Evolutionary conservation across 1,140 invertebrate species (phyloP).

Genomic region (Tribolium madens): DNA sequence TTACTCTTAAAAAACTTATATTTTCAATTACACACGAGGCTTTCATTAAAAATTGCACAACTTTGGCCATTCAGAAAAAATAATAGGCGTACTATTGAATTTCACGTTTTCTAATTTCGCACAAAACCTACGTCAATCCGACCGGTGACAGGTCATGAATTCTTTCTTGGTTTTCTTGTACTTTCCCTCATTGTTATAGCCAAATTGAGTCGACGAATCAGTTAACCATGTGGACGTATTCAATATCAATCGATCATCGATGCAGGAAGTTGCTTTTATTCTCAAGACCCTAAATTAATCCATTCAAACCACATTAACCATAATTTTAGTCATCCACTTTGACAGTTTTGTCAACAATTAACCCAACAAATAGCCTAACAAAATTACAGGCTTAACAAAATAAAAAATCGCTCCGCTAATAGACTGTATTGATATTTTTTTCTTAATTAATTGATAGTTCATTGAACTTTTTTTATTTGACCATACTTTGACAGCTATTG

Average conservation of each 20-base stretch:
- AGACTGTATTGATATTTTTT: background rate
- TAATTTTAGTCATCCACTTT: background rate
- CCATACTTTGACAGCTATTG: too few species aligned
- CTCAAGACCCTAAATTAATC: conserved; percentile 2
- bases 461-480: too few species aligned
- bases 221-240: conserved; percentile 20
- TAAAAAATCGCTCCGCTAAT: background rate
- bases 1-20: conserved; percentile 23
- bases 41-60: conserved; percentile 34
- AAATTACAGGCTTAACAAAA: conserved; percentile 4
- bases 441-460: background rate
- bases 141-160: conserved; percentile 28
- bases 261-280: conserved; percentile 25
- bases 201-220: conserved; percentile 26
- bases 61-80: conserved; percentile 21
- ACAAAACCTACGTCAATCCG: conserved; percentile 50
- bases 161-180: conserved; percentile 12
- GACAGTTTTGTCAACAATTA: conserved; percentile 31
- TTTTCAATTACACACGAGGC: conserved; percentile 10
- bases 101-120: conserved; percentile 52
- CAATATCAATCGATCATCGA: conserved; percentile 7
- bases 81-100: conserved; percentile 44
- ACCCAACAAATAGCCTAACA: background rate
- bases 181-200: conserved; percentile 26
- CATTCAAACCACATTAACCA: background rate